Evolutionary conservation across 1,140 invertebrate genomes (phyloP), one percentile per base, ranked within the genome.

Genomic region (Zaprionus gabonicus): DNA sequence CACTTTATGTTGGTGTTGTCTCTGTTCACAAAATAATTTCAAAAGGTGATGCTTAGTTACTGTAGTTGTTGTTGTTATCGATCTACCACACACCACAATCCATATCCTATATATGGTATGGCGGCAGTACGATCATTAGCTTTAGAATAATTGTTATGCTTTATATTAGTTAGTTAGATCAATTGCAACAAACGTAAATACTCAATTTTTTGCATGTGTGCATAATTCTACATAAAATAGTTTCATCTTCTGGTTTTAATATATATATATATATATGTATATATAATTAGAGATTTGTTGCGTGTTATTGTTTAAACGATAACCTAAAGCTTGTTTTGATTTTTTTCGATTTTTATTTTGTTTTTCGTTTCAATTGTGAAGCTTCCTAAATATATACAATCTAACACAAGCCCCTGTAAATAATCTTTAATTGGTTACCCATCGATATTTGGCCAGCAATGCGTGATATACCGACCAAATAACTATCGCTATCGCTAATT

Each of bases 321-420:
- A 66, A 72, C 58, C 62, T 77, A 77, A 72, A 58, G 63, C 57
- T 66, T 23, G 46, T 25, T 51, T 51, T 51, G 17, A 23, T 51
- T 51, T 51, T 51, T 46, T 46, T 46, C 41, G 15, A 17, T 9
- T 17, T 46, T 46, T 7, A 9, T 46, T 46, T 46, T 46, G 15
- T 44, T 64, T 65, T 51, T 44, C 10, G 4, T 53, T 53, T 31
- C 3, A n/a, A 57, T 56, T 66, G 27, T 59, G 27, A 66, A 67
- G 70, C 49, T 27, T 28, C 72, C 34, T 73, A 41, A 63, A 38
- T 85, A 87, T 87, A 55, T 87, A 87, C 84, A 87, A 81, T 71
- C 84, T 87, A 88, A 88, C 84, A 90, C 81, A 90, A 90, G 81
- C 86, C 85, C 85, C 85, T 90, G 85, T 90, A 90, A 85, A 78